Base-by-base conservation (phyloP, 2,888 invertebrate species). In the Phengaris arion region DNA sequence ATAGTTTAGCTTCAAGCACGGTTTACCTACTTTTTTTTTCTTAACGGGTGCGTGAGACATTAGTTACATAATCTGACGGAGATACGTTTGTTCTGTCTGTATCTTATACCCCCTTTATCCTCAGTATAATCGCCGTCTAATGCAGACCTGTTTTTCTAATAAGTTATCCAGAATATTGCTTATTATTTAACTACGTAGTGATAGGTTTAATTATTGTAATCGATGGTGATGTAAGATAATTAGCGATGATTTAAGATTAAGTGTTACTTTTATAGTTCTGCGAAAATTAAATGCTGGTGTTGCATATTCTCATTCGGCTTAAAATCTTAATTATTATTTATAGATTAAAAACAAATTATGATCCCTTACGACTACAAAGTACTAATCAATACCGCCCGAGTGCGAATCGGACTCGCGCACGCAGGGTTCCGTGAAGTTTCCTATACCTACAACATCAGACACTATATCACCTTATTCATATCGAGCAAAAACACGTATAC, bases 1-100 rank as follows among this genome's bases (percentile, higher is more conserved):
- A 93, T 93, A 93, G 92, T 92, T 91, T 93, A 93, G 93, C 93
- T 93, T 92, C 93, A 93, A 93, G 93, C 93, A 92, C 90, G 84
- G 70, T 77, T 80, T 80, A 75, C 69, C 76, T 35, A 35, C 35
- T 35, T 48, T 77, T 74, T 74, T 74, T 78, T 79, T 76, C 45
- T 12, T 77, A 64, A 76, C 35, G 54, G 74, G 76, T 75, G 76
- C 68, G 51, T 74, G 68, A 75, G 74, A 68, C 73, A 75, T 77
- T 78, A 78, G 77, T 75, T 79, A 77, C 75, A 68, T 74, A 77
- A 76, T 76, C 68, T 52, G 55, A 64, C 69, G 74, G 74, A 75
- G 51, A 51, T 48, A 35, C 35, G 51, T 72, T 48, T 74, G 68
- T 76, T 73, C 22, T 68, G 74, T 70, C 74, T 74, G 55, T 51